A percentile compares a stretch with the other conserved stretches of the same genome.
phyloP scores from a whole-genome alignment of 2,113 vertebrate species.

The Suricata suricatta region DNA sequence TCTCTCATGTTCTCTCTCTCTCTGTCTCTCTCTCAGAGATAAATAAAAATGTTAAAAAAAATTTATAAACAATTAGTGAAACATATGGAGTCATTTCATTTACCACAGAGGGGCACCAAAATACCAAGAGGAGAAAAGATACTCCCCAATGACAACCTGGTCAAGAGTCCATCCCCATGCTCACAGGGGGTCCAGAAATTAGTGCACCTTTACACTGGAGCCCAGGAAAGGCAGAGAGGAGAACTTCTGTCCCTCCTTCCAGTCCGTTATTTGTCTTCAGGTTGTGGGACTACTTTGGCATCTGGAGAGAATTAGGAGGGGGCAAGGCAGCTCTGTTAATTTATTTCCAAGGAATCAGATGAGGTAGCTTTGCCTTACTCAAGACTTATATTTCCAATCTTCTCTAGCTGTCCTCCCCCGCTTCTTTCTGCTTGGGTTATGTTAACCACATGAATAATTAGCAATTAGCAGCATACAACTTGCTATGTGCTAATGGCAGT shows the following conservation, averaged over 20 bases:
- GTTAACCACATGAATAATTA: slow-evolving; percentile 59
- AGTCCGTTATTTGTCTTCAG: neutral
- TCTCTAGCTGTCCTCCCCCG: neutral
- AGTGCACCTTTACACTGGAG: accelerated
- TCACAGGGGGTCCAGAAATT: neutral
- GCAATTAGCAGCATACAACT: slow-evolving; percentile 45
- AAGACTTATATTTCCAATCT: neutral
- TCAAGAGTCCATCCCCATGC: neutral
- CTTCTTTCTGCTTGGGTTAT: slow-evolving; percentile 24
- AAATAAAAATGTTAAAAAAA: no score
- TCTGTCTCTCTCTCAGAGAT: no score
- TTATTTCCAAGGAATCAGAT: neutral
- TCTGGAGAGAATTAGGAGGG: neutral
- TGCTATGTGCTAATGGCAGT: slow-evolving; percentile 7
- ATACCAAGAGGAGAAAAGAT: neutral
- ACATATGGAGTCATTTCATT: neutral
- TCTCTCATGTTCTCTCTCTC: no score
- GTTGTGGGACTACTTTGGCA: neutral
- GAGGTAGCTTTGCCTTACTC: neutral
- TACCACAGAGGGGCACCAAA: neutral
- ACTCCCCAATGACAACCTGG: neutral
- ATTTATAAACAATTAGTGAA: neutral
- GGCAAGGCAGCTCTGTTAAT: neutral
- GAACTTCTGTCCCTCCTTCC: neutral
- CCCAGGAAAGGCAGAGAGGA: neutral